phyloP scores from a whole-genome alignment of 92 coral and sea anemone species.

The Heliopora coerulea region DNA sequence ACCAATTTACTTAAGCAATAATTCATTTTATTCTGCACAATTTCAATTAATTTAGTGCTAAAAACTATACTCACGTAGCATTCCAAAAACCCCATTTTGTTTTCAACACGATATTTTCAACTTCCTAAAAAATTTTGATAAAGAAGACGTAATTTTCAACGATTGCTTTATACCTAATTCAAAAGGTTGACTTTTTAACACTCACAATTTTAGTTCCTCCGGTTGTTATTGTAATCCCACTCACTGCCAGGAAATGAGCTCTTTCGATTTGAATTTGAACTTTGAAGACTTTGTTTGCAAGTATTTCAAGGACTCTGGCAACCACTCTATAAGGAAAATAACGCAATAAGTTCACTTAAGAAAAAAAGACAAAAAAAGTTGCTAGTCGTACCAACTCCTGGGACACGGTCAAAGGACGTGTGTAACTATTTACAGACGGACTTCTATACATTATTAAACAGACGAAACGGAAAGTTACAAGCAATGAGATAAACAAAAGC shows the following conservation, averaged over 20 bases:
- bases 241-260: constrained; percentile 23
- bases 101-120: constrained; percentile 75
- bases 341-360: not conserved
- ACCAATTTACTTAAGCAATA: too few species aligned
- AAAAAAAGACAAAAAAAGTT: not conserved
- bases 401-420: too few species aligned
- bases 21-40: too few species aligned
- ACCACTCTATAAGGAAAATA: constrained; percentile 4
- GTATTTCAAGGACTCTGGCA: constrained; percentile 27
- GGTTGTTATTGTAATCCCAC: constrained; percentile 15
- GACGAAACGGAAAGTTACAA: too few species aligned
- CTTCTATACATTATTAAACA: too few species aligned
- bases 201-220: constrained; percentile 29
- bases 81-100: constrained; percentile 75
- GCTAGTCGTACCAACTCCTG: too few species aligned
- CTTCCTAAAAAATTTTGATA: constrained; percentile 48
- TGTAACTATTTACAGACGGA: too few species aligned
- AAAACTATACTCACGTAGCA: constrained; percentile 67
- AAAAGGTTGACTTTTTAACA: not conserved
- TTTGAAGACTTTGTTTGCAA: constrained; percentile 19
- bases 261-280: constrained; percentile 19
- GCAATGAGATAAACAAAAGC: too few species aligned
- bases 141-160: not conserved
- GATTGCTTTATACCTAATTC: too few species aligned
- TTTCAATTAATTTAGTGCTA: too few species aligned